Evolutionary conservation across 2,888 invertebrate genomes (phyloP).

Genomic region (Hydrotaea cyrtoneurina): DNA sequence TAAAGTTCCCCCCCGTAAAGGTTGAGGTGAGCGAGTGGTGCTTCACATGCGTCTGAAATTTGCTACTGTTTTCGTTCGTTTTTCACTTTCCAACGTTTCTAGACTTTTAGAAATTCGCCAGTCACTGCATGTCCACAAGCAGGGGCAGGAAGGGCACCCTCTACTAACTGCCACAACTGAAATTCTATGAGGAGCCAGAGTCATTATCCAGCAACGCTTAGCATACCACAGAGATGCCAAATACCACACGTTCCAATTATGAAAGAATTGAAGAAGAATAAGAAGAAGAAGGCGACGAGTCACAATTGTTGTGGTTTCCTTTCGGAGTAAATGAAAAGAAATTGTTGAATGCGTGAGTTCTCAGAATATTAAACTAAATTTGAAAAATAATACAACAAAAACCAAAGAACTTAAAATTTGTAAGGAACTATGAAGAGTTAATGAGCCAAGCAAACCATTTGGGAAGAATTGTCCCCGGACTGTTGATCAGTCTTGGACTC

Average conservation of each 20-base stretch:
- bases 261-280: background rate
- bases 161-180: background rate
- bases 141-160: background rate
- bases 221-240: conserved; percentile 55
- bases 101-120: background rate
- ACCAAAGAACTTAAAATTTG: too few relatives aligned
- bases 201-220: background rate
- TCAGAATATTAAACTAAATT: background rate
- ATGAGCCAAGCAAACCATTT: too few relatives aligned
- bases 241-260: conserved; percentile 58
- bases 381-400: too few relatives aligned
- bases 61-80: conserved; percentile 10
- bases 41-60: background rate
- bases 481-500: too few relatives aligned
- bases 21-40: conserved; percentile 21
- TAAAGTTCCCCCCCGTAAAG: conserved; percentile 6
- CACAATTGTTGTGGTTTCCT: conserved; percentile 38
- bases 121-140: background rate
- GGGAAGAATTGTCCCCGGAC: too few relatives aligned
- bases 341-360: background rate
- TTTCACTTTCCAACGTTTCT: background rate
- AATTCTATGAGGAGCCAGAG: background rate
- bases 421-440: too few relatives aligned
- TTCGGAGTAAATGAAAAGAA: conserved; percentile 15
- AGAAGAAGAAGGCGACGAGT: conserved; percentile 35